Percentiles rank a stretch among this genome's conserved stretches.
Evolutionary conservation across 2,113 vertebrate species (phyloP).

Genomic region (Zapus hudsonius): DNA sequence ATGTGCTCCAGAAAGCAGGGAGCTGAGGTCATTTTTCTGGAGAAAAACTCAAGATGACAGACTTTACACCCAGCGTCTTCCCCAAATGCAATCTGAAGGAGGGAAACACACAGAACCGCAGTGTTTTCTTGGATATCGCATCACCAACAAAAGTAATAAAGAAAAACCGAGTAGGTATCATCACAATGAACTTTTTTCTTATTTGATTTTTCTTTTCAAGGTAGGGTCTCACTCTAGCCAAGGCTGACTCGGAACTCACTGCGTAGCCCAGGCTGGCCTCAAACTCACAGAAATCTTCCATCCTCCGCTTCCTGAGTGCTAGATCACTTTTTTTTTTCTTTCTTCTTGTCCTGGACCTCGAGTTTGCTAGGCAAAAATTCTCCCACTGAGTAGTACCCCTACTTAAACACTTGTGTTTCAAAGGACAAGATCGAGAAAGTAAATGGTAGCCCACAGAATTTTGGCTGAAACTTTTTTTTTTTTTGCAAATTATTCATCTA

Average conservation of each 20-base stretch:
- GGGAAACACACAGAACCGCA: neutral
- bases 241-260: too few species aligned
- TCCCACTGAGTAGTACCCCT: neutral
- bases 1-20: accelerated
- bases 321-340: neutral
- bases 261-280: too few species aligned
- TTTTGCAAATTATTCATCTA: neutral
- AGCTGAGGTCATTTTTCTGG: neutral
- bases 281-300: too few species aligned
- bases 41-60: neutral
- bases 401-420: neutral
- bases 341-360: neutral
- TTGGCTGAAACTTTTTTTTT: neutral
- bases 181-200: neutral
- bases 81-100: accelerated
- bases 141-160: neutral
- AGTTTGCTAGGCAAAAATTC: neutral
- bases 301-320: too few species aligned
- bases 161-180: neutral
- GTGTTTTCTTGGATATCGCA: neutral
- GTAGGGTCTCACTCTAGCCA: too few species aligned
- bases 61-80: neutral
- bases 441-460: neutral
- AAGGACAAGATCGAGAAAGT: neutral
- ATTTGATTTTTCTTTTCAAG: too few species aligned